Base-by-base conservation (phyloP, 2,797 vertebrate species). In the Crax fasciolata region DNA sequence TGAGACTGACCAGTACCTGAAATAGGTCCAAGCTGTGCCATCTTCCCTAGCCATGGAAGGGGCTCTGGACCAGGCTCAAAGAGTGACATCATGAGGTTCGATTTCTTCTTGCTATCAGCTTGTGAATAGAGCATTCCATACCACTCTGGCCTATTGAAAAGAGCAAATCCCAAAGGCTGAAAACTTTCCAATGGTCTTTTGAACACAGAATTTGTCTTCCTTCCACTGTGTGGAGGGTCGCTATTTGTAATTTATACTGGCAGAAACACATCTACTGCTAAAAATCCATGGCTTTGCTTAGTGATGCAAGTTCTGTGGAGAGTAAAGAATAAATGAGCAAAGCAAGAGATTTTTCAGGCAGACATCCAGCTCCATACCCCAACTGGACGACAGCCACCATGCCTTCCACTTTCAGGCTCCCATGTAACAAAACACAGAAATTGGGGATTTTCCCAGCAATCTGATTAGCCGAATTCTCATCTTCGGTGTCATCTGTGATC, bases 71-170 rank as follows among this genome's bases (percentile, higher is more conserved):
- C 99, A 39, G 98, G 99, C 73, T 99, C 99, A 97, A 99, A 99
- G 81, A 99, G 98, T 1, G 99, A 99, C 99, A 99, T 99, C 99
- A 99, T 99, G 90, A 99, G 98, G 97, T 99, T 99, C 14, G 99
- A 99, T 95, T 99, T 99, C 98, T 99, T 99, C 97, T 99, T 99
- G 98, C 99, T 99, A 95, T 99, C 99, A 67, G 99, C 99, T 97
- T 99, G 99, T 19, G 99, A 99, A 96, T 99, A 99, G 68, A 99
- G 98, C 99, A 99, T 99, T 58, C 99, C 99, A 16, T 98, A 99
- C 99, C 99, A 99, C 59, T 99, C 99, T 18, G 98, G 98, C 74
- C 99, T 99, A 76, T 61, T 49, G 80, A 97, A 83, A 94, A 65
- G 43, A 95, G 52, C 75, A 96, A 70, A 96, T 35, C 3, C 28